Evolutionary conservation across 2,113 vertebrate species (phyloP), one percentile per base, ranked within the genome.

Genomic region (Strigops habroptila): DNA sequence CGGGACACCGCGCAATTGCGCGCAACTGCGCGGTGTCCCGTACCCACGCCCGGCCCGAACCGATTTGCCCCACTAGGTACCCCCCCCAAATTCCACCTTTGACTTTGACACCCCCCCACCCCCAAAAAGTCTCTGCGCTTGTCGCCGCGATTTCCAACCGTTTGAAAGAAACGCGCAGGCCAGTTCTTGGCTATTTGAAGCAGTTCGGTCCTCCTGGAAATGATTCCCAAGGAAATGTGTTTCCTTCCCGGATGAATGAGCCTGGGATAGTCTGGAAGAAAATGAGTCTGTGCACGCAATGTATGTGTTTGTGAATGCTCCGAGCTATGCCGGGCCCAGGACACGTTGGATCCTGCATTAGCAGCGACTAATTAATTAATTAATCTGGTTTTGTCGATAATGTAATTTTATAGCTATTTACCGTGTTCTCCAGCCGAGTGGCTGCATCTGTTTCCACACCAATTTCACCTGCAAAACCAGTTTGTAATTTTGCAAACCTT

Each of bases 241-340:
- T 91, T 93, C 90, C 82, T 87, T 82, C 57, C 22, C 33, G 15
- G 63, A 43, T 37, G 86, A 73, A 65, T 33, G 75, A 95, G 41
- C 13, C 59, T 60, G n/a, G 63, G 71, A 46, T 11, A 48, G 53
- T 35, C 59, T 67, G 79, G 55, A 67, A 67, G n/a, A 59, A 41
- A 84, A 82, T 7, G 13, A 41, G 21, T n/a, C 59, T 46, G 2
- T 30, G 74, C 27, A 46, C 2, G 10, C 46, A 77, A 33, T 12
- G 13, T 9, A 23, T 6, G 39, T 25, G 35, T 91, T 84, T 73
- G 7, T 24, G 71, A 28, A 68, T 75, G 23, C 23, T 41, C 46
- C 4, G 44, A 71, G 53, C 10, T 74, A 12, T 57, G 57, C 28
- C 44, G 83, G 92, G 94, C 94, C 92, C 92, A 48, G 31, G 55